A percentile compares a stretch with the other conserved stretches of the same genome.
phyloP scores from a whole-genome alignment of 2,888 invertebrate species.

The Clepsis dumicolana region DNA sequence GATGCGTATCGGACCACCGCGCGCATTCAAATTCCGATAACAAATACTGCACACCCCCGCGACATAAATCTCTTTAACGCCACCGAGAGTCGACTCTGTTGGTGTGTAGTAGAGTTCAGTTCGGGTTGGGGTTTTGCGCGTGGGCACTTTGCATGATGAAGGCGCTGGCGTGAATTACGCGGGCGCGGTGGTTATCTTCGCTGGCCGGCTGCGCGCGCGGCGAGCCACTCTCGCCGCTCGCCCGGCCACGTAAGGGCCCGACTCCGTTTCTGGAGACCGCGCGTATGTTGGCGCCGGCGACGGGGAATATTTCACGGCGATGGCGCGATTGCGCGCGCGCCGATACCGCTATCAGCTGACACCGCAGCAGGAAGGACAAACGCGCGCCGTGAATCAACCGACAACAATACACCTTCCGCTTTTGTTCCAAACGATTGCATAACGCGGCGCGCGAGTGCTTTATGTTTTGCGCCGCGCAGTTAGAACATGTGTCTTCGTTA shows the following conservation, averaged over 20 bases:
- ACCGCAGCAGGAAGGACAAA: slow-evolving; percentile 69
- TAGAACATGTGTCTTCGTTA: slow-evolving; percentile 28
- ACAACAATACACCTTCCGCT: slow-evolving; percentile 51
- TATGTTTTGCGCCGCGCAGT: slow-evolving; percentile 39
- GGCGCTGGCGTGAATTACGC: slow-evolving; percentile 84
- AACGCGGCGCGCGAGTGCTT: slow-evolving; percentile 29
- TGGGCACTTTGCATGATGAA: slow-evolving; percentile 81
- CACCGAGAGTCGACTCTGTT: slow-evolving; percentile 46
- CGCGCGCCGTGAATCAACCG: slow-evolving; percentile 76
- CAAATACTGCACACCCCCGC: slow-evolving; percentile 68
- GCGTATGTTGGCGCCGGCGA: slow-evolving; percentile 61
- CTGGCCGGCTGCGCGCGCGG: slow-evolving; percentile 19
- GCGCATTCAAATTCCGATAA: slow-evolving; percentile 77
- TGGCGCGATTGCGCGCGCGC: slow-evolving; percentile 74
- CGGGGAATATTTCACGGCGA: slow-evolving; percentile 81
- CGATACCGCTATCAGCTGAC: slow-evolving; percentile 71
- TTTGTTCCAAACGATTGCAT: slow-evolving; percentile 33
- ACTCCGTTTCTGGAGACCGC: slow-evolving; percentile 27
- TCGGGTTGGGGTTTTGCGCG: slow-evolving; percentile 44
- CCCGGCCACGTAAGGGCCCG: slow-evolving; percentile 5
- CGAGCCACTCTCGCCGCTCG: not conserved
- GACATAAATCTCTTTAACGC: slow-evolving; percentile 61
- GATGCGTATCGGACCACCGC: slow-evolving; percentile 75
- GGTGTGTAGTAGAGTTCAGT: slow-evolving; percentile 47
- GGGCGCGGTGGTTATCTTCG: slow-evolving; percentile 72